phyloP scores from a whole-genome alignment of 2,888 invertebrate species.

The Standfussiana lucernea region DNA sequence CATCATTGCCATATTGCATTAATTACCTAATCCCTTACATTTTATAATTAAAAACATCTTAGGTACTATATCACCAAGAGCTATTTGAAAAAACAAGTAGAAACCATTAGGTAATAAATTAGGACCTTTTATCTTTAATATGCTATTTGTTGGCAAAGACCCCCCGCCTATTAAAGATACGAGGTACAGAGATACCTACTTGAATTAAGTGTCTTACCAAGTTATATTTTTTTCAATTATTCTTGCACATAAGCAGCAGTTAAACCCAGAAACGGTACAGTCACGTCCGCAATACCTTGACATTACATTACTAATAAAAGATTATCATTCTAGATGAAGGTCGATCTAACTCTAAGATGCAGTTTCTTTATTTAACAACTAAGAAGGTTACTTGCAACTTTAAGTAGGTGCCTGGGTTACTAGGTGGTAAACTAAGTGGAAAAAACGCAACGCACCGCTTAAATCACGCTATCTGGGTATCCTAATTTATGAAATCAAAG shows the following conservation, averaged over 20 bases:
- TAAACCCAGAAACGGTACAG: conserved; percentile 18
- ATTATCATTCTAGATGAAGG: conserved; percentile 52
- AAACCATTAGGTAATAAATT: background rate
- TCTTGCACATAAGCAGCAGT: background rate
- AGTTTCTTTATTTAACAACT: conserved; percentile 47
- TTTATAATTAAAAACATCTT: no score
- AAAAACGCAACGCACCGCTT: background rate
- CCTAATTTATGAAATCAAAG: background rate
- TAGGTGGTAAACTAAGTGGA: background rate
- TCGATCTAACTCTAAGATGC: conserved; percentile 27
- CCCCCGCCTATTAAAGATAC: background rate
- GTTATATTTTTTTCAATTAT: background rate
- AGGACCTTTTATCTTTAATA: background rate
- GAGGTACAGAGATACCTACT: background rate
- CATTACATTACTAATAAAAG: conserved; percentile 34
- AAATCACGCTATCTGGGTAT: background rate
- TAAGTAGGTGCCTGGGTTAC: no score
- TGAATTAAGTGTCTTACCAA: background rate
- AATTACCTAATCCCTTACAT: background rate
- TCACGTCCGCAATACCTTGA: conserved; percentile 42
- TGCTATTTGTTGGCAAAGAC: no score
- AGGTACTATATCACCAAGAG: background rate
- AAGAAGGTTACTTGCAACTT: conserved; percentile 35
- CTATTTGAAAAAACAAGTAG: background rate
- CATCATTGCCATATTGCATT: no score